Base-by-base conservation (phyloP, 2,888 invertebrate species). In the Agrochola lychnidis region DNA sequence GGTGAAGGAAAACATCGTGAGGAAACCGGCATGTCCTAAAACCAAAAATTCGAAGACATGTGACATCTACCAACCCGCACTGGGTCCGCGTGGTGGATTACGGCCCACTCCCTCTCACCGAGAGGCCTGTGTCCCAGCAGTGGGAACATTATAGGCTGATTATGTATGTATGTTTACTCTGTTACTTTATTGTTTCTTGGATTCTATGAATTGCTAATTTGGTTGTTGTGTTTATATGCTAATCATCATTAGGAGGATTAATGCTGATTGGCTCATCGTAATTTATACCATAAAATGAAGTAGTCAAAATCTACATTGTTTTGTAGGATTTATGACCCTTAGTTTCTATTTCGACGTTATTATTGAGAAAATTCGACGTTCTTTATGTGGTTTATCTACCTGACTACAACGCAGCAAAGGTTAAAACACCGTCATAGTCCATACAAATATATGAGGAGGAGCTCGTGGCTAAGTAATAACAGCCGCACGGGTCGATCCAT, bases 181-280 rank as follows among this genome's bases (percentile, higher is more conserved):
- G 25, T n/a, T 53, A 70, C 2, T 40, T 76, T 42, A 82, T 56
- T 30, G 48, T 40, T 67, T 51, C 36, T 45, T 53, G 30, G n/a
- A 61, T 30, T 62, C 14, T 64, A 48, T 45, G 14, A 25, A 68
- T 61, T 64, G 30, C 48, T 73, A 83, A 86, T 78, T 78, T 51
- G 40, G 57, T 70, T 70, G 66, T 83, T 86, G 83, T 83, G 51
- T 77, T 67, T 61, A 68, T 36, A 22, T 45, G 4, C 40, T 63
- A 83, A 83, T 82, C 73, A 83, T 51, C 67, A 81, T 81, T 67
- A 80, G 12, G 10, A 63, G 0, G 51, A 69, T 22, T 81, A 4
- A 84, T 81, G 61, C 16, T 82, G 76, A 84, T 82, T 76, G 62
- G 63, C 16, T 45, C 10, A 25, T 74, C 51, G 48, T 72, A 69